Evolutionary conservation across 2,797 vertebrate genomes (phyloP).

Genomic region (Buphagus erythrorhynchus): DNA sequence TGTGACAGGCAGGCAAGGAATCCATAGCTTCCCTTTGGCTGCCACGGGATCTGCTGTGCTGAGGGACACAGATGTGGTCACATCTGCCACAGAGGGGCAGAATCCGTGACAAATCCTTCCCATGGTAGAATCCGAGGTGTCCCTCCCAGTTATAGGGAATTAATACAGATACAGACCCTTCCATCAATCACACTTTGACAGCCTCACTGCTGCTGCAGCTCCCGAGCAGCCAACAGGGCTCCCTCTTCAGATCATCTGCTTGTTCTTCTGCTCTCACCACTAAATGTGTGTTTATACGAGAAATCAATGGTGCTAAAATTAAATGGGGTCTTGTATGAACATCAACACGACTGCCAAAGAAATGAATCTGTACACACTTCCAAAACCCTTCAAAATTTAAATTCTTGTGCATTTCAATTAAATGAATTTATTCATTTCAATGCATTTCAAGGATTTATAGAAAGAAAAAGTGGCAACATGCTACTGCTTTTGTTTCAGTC

Average conservation of each 20-base stretch:
- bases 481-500: not conserved
- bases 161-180: not conserved
- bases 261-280: not conserved
- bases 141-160: not conserved
- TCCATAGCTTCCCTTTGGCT: not conserved
- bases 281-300: not conserved
- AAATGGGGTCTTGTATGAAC: not conserved
- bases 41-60: not conserved
- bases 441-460: not conserved
- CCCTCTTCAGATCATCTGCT: not conserved
- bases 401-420: not conserved
- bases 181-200: not conserved
- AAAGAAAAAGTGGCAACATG: not conserved
- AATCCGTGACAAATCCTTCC: not conserved
- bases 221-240: not conserved
- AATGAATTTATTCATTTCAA: not conserved
- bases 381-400: not conserved
- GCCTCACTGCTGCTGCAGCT: not conserved
- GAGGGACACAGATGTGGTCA: not conserved
- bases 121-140: accelerated
- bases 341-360: not conserved
- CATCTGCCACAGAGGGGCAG: not conserved
- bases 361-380: not conserved
- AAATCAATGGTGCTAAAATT: not conserved
- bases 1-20: not conserved